Base-by-base conservation (phyloP, 2,888 invertebrate genomes). In the Stegophylla sp. region DNA sequence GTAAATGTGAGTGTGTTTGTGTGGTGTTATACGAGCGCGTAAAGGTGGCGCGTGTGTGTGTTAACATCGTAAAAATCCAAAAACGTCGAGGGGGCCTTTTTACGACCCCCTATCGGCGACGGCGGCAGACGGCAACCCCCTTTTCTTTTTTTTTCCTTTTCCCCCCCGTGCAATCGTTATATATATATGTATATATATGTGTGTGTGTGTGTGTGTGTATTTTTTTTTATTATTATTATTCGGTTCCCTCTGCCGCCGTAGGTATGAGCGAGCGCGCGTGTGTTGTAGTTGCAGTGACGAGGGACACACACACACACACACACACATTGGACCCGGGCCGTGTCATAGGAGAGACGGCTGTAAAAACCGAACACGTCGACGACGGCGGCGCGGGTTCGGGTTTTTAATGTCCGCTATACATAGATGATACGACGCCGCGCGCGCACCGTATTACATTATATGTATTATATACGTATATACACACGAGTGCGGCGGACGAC, bases 71-170 rank as follows among this genome's bases (percentile, higher is more conserved):
- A 77, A 77, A 79, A 79, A 63, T 71, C 71, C 41, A n/a, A 79
- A 75, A 79, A 71, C 79, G 79, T 71, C 79, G 71, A 75, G 75
- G 79, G 79, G 79, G 79, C 79, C 71, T 69, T 79, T 79, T 79
- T 79, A 79, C 79, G 79, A 79, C 79, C 69, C 79, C 79, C 79
- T 79, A 59, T 45, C 77, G 69, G 53, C 20, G 41, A 13, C 34
- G 23, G 67, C 20, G 28, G 10, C n/a, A 12, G 7, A 12, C 43
- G 67, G 77, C 77, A 69, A 79, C 77, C 77, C 77, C 79, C 79
- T 41, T 51, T 64, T 41, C 41, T 53, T 7, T 26, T 45, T 43
- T 53, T n/a, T 41, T 71, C n/a, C 45, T 51, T 23, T 23, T n/a
- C 64, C 71, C 23, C 53, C 53, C 15, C 61, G 28, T 12, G 23